Percentiles rank a stretch among this genome's conserved stretches.
phyloP scores from a whole-genome alignment of 2,888 invertebrate species.

The Ichneumoninae sp. region DNA sequence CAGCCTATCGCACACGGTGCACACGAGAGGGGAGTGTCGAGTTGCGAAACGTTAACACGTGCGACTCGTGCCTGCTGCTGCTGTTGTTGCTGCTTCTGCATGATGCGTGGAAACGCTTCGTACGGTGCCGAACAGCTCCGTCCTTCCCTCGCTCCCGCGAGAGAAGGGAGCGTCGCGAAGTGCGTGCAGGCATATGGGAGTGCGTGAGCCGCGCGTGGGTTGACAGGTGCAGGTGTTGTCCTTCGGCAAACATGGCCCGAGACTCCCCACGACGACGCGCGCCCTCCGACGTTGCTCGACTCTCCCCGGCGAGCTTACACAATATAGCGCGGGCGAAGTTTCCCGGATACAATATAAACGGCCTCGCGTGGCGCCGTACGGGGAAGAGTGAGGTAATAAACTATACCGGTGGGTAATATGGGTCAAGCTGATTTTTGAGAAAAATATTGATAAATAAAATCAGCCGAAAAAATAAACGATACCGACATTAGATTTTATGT shows the following conservation, averaged over 20 bases:
- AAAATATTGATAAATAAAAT: neutral
- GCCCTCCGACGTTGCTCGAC: constrained; percentile 8
- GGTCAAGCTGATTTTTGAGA: neutral
- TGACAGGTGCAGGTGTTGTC: constrained; percentile 63
- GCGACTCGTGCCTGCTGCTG: constrained; percentile 52
- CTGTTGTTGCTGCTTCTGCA: constrained; percentile 10
- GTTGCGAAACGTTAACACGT: constrained; percentile 40
- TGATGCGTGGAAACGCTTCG: constrained; percentile 39
- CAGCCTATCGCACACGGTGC: neutral
- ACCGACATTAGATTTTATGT: no score
- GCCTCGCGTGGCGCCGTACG: neutral
- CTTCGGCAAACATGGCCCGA: constrained; percentile 52
- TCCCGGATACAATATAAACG: constrained; percentile 5
- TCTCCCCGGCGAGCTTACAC: neutral
- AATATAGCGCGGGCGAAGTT: constrained; percentile 12
- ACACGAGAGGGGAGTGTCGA: constrained; percentile 19
- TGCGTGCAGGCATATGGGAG: constrained; percentile 27
- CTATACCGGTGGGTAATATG: neutral
- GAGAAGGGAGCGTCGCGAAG: constrained; percentile 32
- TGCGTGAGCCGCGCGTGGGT: constrained; percentile 50
- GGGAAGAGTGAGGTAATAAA: neutral
- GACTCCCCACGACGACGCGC: constrained; percentile 48
- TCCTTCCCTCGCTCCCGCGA: neutral
- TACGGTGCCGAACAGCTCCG: neutral
- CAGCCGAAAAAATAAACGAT: no score